Base-by-base conservation (phyloP, 1,140 invertebrate species). In the Habropoda laboriosa region DNA sequence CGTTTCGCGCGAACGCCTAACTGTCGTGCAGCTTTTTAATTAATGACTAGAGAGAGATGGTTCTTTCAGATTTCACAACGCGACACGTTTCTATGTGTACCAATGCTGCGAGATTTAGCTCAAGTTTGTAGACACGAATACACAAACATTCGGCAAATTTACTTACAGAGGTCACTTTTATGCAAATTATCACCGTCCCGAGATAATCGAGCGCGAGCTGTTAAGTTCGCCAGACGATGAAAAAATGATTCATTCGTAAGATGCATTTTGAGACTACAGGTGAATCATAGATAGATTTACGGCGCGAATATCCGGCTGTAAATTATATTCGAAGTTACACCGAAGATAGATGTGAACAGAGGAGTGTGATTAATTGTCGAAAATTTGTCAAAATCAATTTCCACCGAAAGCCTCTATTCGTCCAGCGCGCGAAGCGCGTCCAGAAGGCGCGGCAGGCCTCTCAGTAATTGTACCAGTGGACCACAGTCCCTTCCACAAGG, bases 401-500 rank as follows among this genome's bases (percentile, higher is more conserved):
- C 16, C 3, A 2, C 4, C 13, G 18, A 0, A 4, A 21, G 3
- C 3, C n/a, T 10, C 16, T 2, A 8, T n/a, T n/a, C n/a, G n/a
- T n/a, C n/a, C n/a, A n/a, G n/a, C n/a, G n/a, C n/a, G n/a, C n/a
- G n/a, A n/a, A n/a, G n/a, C n/a, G n/a, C n/a, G n/a, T n/a, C n/a
- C n/a, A n/a, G n/a, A n/a, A n/a, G n/a, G n/a, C n/a, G n/a, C n/a
- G n/a, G n/a, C n/a, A n/a, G n/a, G n/a, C n/a, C n/a, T n/a, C n/a
- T n/a, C n/a, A n/a, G n/a, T 47, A 3, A 10, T 10, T 32, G 1
- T 6, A 0, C 0, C 10, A 18, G n/a, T n/a, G 3, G 0, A 13
- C 0, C 10, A 24, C 1, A 18, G 13, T 18, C 13, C 13, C n/a
- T 18, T 5, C 5, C 3, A 32, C 18, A 3, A 16, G 10, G 12